Evolutionary conservation across 1,140 invertebrate species (phyloP).

Genomic region (Meloidogyne floridensis): DNA sequence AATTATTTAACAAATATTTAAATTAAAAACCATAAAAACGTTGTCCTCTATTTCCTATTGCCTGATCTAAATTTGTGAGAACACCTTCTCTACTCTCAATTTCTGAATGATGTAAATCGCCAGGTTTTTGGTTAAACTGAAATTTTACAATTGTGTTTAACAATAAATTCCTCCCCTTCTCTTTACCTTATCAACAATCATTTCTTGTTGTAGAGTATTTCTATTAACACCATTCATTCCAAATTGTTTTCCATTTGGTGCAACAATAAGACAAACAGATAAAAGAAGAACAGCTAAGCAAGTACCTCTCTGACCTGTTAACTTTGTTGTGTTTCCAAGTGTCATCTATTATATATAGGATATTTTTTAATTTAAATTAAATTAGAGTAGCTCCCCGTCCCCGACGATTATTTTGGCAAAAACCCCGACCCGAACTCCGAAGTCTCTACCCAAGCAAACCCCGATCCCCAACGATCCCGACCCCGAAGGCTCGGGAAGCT

Average conservation of each 20-base stretch:
- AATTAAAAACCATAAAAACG: background rate
- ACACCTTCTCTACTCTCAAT: background rate
- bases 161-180: too few relatives aligned
- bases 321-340: constrained; percentile 46
- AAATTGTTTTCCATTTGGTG: constrained; percentile 49
- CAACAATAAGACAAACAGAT: constrained; percentile 61
- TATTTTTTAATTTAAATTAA: background rate
- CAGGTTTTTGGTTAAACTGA: background rate
- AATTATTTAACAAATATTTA: background rate
- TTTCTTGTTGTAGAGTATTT: constrained; percentile 6
- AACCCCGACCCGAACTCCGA: too few relatives aligned
- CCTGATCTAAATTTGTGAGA: background rate
- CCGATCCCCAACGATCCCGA: too few relatives aligned
- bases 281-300: constrained; percentile 62
- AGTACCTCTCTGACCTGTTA: constrained; percentile 59
- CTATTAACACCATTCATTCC: constrained; percentile 12
- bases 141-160: background rate
- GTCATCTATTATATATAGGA: constrained; percentile 24
- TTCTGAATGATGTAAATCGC: background rate
- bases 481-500: too few relatives aligned
- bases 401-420: background rate
- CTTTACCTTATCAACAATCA: background rate
- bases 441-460: too few relatives aligned
- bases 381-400: background rate
- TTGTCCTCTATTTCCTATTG: background rate